Percentiles rank a stretch among this genome's conserved stretches.
Evolutionary conservation across 2,888 invertebrate genomes (phyloP).

Genomic region (Lycaena phlaeas): DNA sequence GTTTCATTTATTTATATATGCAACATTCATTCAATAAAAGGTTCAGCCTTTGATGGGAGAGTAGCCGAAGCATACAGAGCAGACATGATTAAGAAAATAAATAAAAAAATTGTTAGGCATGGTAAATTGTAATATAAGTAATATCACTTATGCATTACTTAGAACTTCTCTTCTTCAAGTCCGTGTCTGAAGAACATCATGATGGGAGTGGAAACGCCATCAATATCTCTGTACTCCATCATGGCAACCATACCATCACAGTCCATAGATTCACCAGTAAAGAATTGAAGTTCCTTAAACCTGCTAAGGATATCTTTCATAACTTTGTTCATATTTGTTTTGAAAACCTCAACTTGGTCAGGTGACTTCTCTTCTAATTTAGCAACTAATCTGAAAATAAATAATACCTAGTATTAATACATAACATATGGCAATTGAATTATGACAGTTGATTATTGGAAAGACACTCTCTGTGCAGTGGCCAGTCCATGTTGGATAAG

Average conservation of each 20-base stretch:
- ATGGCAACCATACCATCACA: conserved; percentile 95
- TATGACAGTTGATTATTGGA: no score
- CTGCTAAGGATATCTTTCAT: conserved; percentile 93
- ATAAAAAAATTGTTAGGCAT: conserved; percentile 54
- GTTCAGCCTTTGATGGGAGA: conserved; percentile 67
- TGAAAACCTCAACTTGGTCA: conserved; percentile 90
- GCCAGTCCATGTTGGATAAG: no score
- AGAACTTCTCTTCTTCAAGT: conserved; percentile 95
- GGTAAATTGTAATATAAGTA: conserved; percentile 48
- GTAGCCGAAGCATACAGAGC: conserved; percentile 43
- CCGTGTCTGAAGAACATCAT: conserved; percentile 98
- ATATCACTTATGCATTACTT: conserved; percentile 54
- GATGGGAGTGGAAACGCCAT: conserved; percentile 86
- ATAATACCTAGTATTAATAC: no score
- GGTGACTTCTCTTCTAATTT: conserved; percentile 86
- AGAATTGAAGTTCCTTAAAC: conserved; percentile 94
- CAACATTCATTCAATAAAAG: conserved; percentile 62
- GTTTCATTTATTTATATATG: conserved; percentile 53
- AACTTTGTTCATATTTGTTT: conserved; percentile 92
- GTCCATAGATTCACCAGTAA: conserved; percentile 94
- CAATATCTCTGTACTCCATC: conserved; percentile 92
- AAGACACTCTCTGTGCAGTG: no score
- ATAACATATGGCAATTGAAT: no score
- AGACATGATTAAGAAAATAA: conserved; percentile 64
- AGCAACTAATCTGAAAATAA: conserved; percentile 78